Conservation (phyloP, 2,113 vertebrate species). For the Eudyptes chrysolophus region DNA sequence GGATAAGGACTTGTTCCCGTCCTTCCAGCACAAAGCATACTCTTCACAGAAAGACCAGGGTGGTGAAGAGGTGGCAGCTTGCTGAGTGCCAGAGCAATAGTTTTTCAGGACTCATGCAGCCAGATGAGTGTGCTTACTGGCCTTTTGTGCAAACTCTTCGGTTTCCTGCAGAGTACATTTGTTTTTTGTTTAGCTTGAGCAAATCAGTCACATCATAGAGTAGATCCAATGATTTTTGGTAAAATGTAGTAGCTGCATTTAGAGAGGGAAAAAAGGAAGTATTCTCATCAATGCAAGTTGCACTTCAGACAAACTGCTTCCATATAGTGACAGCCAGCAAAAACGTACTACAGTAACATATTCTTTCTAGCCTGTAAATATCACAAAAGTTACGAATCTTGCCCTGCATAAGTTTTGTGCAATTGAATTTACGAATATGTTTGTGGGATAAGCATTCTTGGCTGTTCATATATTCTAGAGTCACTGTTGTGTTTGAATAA, state of each 20-base stretch:
- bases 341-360: background rate
- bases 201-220: background rate
- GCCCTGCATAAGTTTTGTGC: background rate
- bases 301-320: background rate
- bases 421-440: background rate
- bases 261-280: background rate
- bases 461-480: background rate
- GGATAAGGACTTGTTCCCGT: background rate
- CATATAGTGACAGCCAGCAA: background rate
- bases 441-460: background rate
- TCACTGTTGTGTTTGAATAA: background rate
- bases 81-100: background rate
- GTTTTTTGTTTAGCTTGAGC: background rate
- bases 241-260: background rate
- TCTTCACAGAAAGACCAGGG: background rate
- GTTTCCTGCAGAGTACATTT: background rate
- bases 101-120: rapidly evolving
- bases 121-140: background rate
- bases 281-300: background rate
- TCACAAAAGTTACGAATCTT: background rate
- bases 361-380: background rate
- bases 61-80: background rate
- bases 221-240: background rate
- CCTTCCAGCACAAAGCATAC: background rate
- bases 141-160: background rate